Conservation (phyloP, 2,113 vertebrate species). For the Mirounga angustirostris region DNA sequence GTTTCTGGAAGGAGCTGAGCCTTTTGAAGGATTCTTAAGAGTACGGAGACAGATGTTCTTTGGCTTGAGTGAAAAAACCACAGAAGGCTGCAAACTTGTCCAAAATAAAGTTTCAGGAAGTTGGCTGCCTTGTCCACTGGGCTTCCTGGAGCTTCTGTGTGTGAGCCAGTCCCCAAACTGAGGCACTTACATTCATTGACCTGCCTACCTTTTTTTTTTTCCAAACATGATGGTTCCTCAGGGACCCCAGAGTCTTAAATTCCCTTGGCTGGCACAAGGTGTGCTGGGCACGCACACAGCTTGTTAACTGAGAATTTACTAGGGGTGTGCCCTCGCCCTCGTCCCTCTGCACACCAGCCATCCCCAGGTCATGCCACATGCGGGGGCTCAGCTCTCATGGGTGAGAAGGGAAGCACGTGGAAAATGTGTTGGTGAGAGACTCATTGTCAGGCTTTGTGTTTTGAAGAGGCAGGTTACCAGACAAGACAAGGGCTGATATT, state of each 20-base stretch:
- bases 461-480: neutral
- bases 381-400: neutral
- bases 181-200: neutral
- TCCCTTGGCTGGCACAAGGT: neutral
- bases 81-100: neutral
- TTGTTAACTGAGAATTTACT: constrained; percentile 56
- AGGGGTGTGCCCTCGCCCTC: neutral
- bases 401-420: neutral
- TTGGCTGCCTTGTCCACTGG: neutral
- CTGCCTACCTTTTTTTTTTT: neutral
- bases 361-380: neutral
- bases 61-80: neutral
- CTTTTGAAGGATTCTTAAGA: neutral
- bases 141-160: neutral
- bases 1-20: neutral
- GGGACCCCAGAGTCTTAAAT: constrained; percentile 7
- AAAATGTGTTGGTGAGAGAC: neutral
- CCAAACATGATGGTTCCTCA: neutral
- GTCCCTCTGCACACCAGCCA: neutral
- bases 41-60: neutral
- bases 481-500: too few relatives aligned
- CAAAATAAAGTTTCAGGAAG: constrained; percentile 18
- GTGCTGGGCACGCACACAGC: neutral
- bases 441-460: neutral
- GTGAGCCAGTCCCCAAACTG: neutral